A percentile compares a stretch with the other conserved stretches of the same genome.
These are phyloP conservation scores for Coracopsis vasa DNA, from an alignment of 2,113 vertebrate genomes.

Conservation along the genomic window DNA sequence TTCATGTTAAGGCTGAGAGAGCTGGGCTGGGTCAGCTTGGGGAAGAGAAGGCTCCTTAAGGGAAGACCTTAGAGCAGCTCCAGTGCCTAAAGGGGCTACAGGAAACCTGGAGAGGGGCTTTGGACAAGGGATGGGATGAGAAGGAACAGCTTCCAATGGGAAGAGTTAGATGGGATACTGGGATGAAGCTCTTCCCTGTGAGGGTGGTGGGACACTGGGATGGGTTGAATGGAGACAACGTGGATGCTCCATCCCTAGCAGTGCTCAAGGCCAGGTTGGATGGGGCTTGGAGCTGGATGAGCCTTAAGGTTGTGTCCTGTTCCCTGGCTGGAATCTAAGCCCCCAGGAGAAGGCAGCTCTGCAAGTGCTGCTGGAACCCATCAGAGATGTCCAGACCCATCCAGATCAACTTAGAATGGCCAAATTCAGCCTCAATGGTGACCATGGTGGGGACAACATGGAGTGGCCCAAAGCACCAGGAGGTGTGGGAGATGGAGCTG, in stretches of 20 bases:
- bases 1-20: neutral
- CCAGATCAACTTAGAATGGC: neutral
- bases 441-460: neutral
- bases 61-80: neutral
- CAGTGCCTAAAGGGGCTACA: neutral
- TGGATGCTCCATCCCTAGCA: neutral
- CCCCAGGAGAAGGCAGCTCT: neutral
- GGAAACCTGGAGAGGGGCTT: neutral
- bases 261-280: neutral
- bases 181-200: neutral
- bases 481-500: rapidly evolving
- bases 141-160: neutral
- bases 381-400: no score
- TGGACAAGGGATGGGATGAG: neutral
- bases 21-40: neutral
- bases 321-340: no score
- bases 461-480: rapidly evolving
- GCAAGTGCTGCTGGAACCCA: neutral
- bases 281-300: neutral
- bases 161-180: neutral
- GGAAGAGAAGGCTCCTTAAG: neutral
- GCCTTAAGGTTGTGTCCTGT: neutral
- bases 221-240: neutral
- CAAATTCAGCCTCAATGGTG: rapidly evolving
- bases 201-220: neutral